Conservation (phyloP, 2,888 invertebrate species). For the Scaptomyza reducta region DNA sequence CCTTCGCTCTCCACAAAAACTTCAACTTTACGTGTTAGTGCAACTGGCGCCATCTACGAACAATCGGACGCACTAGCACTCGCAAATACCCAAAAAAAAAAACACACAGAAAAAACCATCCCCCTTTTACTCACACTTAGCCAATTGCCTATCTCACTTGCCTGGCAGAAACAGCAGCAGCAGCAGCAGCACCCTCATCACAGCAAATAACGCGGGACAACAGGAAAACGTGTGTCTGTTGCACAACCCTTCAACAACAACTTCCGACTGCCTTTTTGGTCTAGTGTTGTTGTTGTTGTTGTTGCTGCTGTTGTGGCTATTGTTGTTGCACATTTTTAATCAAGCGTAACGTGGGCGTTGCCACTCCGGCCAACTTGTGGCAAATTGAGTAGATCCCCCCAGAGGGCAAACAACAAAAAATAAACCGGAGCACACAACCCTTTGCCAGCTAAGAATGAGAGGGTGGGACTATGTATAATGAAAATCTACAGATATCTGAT, state of each 20-base stretch:
- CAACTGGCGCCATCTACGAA: constrained; percentile 57
- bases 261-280: constrained; percentile 37
- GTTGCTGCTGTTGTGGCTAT: constrained; percentile 23
- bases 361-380: constrained; percentile 41
- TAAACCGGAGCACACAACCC: constrained; percentile 27
- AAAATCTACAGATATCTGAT: constrained; percentile 8
- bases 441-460: constrained; percentile 4
- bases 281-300: constrained; percentile 19
- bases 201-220: constrained; percentile 23
- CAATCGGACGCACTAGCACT: constrained; percentile 15
- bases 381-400: constrained; percentile 48
- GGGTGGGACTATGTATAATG: not conserved
- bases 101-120: not conserved
- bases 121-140: constrained; percentile 8
- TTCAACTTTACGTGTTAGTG: not conserved
- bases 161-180: constrained; percentile 9
- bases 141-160: constrained; percentile 32
- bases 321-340: constrained; percentile 65
- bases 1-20: not conserved
- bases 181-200: constrained; percentile 46
- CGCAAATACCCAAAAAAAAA: constrained; percentile 11
- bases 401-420: constrained; percentile 11
- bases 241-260: constrained; percentile 38
- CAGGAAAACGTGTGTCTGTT: constrained; percentile 52
- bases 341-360: constrained; percentile 63